These are phyloP conservation scores for Tapirus terrestris DNA, from an alignment of 2,113 vertebrate genomes.

Conservation along the genomic window DNA sequence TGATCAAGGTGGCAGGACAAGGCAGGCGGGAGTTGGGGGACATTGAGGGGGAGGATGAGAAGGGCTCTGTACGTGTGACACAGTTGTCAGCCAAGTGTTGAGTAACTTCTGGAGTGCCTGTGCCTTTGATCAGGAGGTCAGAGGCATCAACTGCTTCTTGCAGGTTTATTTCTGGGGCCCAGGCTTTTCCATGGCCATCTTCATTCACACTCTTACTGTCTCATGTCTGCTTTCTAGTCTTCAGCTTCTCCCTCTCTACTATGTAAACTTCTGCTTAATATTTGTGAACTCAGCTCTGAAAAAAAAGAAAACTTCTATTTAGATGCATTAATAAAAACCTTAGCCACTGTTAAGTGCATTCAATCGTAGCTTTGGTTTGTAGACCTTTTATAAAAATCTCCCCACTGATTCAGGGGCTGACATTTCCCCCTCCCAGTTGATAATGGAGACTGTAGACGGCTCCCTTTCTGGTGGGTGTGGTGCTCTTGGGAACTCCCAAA, in stretches of 20 bases:
- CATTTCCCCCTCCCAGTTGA: neutral
- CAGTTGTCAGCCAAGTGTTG: neutral
- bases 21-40: neutral
- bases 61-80: neutral
- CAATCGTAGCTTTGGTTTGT: neutral
- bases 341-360: neutral
- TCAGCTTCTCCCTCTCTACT: neutral
- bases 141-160: too few species aligned
- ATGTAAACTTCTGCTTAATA: neutral
- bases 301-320: neutral
- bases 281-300: constrained; percentile 2
- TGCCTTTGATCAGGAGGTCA: neutral
- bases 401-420: neutral
- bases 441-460: neutral
- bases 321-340: neutral
- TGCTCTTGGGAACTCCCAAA: neutral
- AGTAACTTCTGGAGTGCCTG: neutral
- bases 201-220: neutral
- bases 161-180: neutral
- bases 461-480: neutral
- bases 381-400: neutral
- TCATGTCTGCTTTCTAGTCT: neutral
- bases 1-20: neutral
- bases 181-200: neutral
- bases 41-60: neutral